Evolutionary conservation across 2,797 vertebrate species (phyloP), one percentile per base, ranked within the genome.

Genomic region (Sebastes trivittatus): DNA sequence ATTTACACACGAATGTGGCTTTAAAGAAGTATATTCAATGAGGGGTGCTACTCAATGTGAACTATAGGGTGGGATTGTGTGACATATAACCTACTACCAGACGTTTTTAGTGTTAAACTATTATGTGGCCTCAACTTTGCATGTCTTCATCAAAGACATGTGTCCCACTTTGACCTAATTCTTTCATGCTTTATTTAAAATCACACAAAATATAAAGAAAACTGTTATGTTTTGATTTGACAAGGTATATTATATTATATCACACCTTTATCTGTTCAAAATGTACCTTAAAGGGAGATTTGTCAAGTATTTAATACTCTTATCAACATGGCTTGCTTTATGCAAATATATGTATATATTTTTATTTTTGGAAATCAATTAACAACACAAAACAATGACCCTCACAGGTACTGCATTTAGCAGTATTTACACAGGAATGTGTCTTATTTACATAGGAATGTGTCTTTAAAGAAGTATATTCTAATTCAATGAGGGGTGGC

Each of bases 81-180:
- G 23, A 58, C 20, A 49, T n/a, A 52, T 52, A 20, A 10, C 38
- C 30, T 22, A 18, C 46, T 4, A 0, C 8, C 49, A 7, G 10
- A 84, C 82, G 66, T 82, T 84, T 67, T 25, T 63, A 23, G 8
- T 5, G 11, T 11, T 29, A 5, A 46, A 76, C 54, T 61, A 18
- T 52, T 4, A 20, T 27, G 68, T 86, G 66, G 75, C 72, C 66
- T 78, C 36, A 64, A 29, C 29, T 67, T 42, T 66, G 23, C n/a
- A 6, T 16, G 5, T 49, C 9, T 70, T 59, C 29, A 8, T 66
- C 18, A 58, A 36, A 63, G 32, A 18, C 27, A 29, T 25, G 30
- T 22, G 32, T 49, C 13, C 8, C 11, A 25, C 10, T 32, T 63
- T 34, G 42, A 46, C 11, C 66, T 14, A 1, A 22, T 27, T 36